These are phyloP conservation scores for Melospiza georgiana DNA, from an alignment of 2,113 vertebrate genomes.

Conservation along the genomic window DNA sequence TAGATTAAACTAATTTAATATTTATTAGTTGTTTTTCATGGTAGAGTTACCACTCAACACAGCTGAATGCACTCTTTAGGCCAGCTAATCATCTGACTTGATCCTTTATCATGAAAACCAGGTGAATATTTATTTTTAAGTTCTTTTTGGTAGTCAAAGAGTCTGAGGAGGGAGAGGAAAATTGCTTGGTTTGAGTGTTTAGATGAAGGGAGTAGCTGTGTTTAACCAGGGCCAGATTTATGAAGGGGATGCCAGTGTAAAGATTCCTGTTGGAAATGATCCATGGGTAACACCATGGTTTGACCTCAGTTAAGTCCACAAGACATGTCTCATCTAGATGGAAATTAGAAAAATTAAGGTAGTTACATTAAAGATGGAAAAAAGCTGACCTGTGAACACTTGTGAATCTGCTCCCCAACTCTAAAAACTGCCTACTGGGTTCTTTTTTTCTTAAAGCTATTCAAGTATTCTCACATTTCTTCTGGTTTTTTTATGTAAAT, in stretches of 20 bases:
- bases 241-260: constrained; percentile 20
- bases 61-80: not conserved
- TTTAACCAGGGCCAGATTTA: constrained; percentile 23
- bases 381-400: not conserved
- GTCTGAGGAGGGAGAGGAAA: not conserved
- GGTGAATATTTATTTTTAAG: not conserved
- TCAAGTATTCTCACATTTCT: not conserved
- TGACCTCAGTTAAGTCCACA: constrained; percentile 24
- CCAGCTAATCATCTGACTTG: not conserved
- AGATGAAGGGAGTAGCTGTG: constrained; percentile 15
- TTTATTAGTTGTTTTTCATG: constrained; percentile 6
- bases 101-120: not conserved
- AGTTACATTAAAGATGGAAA: not conserved
- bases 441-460: not conserved
- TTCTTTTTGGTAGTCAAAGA: not conserved
- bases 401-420: not conserved
- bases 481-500: not conserved
- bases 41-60: not conserved
- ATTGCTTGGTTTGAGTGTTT: not conserved
- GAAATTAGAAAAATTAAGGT: constrained; percentile 29
- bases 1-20: constrained; percentile 24
- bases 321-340: not conserved
- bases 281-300: not conserved
- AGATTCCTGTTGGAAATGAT: constrained; percentile 30
- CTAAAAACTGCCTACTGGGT: not conserved